Percentiles rank a stretch among this genome's conserved stretches.
Evolutionary conservation across 1,140 invertebrate genomes (phyloP).

Genomic region (Pararge aegeria): DNA sequence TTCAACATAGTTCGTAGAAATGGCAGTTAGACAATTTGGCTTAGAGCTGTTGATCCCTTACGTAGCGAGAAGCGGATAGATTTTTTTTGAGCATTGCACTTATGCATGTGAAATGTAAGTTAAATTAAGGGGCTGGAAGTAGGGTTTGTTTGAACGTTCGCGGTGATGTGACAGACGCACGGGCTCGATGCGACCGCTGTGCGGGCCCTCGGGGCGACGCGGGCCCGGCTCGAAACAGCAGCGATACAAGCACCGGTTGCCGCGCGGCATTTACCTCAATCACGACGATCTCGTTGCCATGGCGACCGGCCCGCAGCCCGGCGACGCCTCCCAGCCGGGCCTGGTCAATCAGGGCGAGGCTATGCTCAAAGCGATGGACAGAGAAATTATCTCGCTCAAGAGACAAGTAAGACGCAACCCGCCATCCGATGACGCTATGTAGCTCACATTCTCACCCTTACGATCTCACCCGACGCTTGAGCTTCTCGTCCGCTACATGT

Average conservation of each 20-base stretch:
- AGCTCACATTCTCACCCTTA: conserved; percentile 64
- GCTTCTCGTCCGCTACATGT: neutral
- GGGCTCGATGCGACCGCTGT: conserved; percentile 87
- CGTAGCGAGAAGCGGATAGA: neutral
- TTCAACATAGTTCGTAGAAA: neutral
- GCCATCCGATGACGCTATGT: conserved; percentile 46
- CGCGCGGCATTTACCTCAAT: conserved; percentile 97
- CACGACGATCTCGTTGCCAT: conserved; percentile 96
- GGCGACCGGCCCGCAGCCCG: conserved; percentile 85
- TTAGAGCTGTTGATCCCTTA: neutral
- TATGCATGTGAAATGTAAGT: neutral
- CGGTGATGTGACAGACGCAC: conserved; percentile 83
- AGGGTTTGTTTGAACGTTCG: conserved; percentile 52
- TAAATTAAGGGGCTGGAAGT: neutral
- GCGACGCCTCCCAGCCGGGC: conserved; percentile 62
- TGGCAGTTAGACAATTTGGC: neutral
- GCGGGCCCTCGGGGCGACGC: conserved; percentile 81
- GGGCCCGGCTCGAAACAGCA: conserved; percentile 81
- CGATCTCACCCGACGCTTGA: conserved; percentile 33
- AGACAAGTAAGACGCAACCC: conserved; percentile 86
- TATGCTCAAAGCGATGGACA: conserved; percentile 94
- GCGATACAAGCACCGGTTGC: conserved; percentile 94
- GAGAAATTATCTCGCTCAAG: conserved; percentile 95
- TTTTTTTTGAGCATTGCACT: neutral
- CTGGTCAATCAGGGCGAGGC: conserved; percentile 87